Percentiles rank a stretch among this genome's conserved stretches.
These are phyloP conservation scores for Takifugu bimaculatus DNA, from an alignment of 2,113 vertebrate species.

Conservation along the genomic window DNA sequence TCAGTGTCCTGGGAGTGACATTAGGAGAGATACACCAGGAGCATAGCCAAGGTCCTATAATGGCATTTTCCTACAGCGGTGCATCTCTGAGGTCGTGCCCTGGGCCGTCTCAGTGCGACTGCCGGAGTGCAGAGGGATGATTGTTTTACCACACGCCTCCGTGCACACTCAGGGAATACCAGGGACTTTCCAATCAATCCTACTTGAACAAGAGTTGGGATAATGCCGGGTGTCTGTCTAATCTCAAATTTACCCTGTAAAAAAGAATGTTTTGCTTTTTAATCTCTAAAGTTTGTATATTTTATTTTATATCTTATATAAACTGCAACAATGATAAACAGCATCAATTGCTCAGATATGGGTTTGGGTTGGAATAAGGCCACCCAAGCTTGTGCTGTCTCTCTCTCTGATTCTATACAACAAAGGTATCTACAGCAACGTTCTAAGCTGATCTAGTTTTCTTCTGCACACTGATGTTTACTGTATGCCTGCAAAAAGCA, in stretches of 20 bases:
- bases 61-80: constrained; percentile 6
- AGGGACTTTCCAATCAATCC: constrained; percentile 51
- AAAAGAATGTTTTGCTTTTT: neutral
- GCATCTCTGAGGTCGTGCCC: constrained; percentile 3
- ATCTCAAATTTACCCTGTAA: neutral
- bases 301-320: too few species aligned
- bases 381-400: constrained; percentile 13
- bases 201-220: constrained; percentile 13
- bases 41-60: neutral
- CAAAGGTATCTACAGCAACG: constrained; percentile 14
- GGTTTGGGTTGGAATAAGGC: constrained; percentile 12
- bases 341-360: neutral
- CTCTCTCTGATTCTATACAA: neutral
- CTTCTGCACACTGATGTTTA: neutral
- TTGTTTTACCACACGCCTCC: constrained; percentile 18
- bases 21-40: constrained; percentile 4
- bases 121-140: constrained; percentile 17
- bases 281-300: too few species aligned
- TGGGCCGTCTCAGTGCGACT: constrained; percentile 10
- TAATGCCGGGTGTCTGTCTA: neutral
- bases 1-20: neutral
- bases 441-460: neutral
- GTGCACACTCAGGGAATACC: constrained; percentile 12
- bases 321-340: too few species aligned
- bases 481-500: neutral